Evolutionary conservation across 2,797 vertebrate species (phyloP), one percentile per base, ranked within the genome.

Genomic region (Micrastur ruficollis): DNA sequence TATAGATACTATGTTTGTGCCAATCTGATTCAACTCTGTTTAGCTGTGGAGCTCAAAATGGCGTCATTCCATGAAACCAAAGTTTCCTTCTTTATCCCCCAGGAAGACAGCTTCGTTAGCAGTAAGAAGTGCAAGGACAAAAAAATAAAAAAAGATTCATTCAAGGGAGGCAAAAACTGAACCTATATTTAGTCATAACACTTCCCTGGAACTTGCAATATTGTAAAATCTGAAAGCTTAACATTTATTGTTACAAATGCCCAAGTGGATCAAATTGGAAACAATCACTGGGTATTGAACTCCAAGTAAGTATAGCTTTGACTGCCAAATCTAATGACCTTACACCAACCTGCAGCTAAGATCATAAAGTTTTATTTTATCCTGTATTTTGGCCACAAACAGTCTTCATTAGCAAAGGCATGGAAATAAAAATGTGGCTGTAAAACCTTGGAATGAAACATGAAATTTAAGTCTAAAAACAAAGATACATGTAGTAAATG

Each of bases 331-430:
- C 92, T 98, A 96, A 92, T 94, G 97, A 97, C 89, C 94, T 89
- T 97, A 84, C 87, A 97, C 92, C 88, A 95, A 97, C 94, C 97
- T 80, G 59, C 89, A 97, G 96, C 76, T 97, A 97, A 97, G 94
- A 98, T 97, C 90, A 97, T 98, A 97, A 98, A 98, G 86, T 96
- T 98, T 98, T 96, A 97, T 95, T 98, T 98, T 97, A 96, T 97
- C 88, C 91, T 97, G 61, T 95, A 95, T 96, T 97, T 97, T 96
- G 95, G 94, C 97, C 94, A 97, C 96, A 97, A 97, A 93, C 55
- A 95, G 86, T 97, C 91, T 95, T 98, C 97, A 97, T 97, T 97
- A 97, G 78, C 72, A 97, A 97, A 96, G 67, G 76, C 76, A 97
- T 96, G 82, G 90, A 96, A 95, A 93, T 93, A 96, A 97, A 97